Base-by-base conservation (phyloP, 2,113 vertebrate genomes). In the Dendrocopos noguchii region DNA sequence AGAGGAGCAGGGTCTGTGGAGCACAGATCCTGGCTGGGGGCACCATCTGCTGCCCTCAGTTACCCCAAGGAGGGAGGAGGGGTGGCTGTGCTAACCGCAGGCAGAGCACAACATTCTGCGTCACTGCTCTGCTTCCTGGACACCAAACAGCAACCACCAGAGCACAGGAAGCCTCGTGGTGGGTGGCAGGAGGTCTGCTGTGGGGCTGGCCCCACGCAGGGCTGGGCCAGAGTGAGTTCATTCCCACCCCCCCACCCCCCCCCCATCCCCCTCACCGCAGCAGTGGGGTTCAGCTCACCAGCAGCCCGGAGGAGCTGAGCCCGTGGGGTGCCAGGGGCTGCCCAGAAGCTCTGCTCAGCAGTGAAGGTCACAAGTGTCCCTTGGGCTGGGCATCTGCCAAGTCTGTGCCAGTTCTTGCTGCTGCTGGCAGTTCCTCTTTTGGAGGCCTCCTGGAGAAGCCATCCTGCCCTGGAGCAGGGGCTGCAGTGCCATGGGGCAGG, bases 391-490 rank as follows among this genome's bases (percentile, higher is more conserved):
- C 2, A 3, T 28, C 64, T 72, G 72, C 77, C 31, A 21, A 89
- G 42, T 20, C 2, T 1, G 64, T 0, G 10, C 27, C 0, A 0
- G n/a, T 52, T 74, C 78, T 71, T 4, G 3, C 44, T 63, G 80
- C 19, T 12, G 9, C 2, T 2, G 2, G 7, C 1, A 6, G 74
- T 87, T 96, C 79, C 80, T 52, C 53, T 19, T 92, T 17, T 1
- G 1, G 4, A 63, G 31, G 13, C 39, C 36, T 60, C 21, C 46
- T 3, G 15, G 29, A 39, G 80, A 44, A 21, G 18, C 39, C 15
- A 0, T 20, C 33, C 17, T 6, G 1, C 33, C 33, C 3, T 1
- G 42, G 29, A 19, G 31, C 18, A 22, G 72, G 33, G 31, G 29
- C 31, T 21, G 12, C 2, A 31, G 65, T 29, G 29, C 42, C 22